phyloP scores from a whole-genome alignment of 2,797 vertebrate species.

The Scleropages formosus region DNA sequence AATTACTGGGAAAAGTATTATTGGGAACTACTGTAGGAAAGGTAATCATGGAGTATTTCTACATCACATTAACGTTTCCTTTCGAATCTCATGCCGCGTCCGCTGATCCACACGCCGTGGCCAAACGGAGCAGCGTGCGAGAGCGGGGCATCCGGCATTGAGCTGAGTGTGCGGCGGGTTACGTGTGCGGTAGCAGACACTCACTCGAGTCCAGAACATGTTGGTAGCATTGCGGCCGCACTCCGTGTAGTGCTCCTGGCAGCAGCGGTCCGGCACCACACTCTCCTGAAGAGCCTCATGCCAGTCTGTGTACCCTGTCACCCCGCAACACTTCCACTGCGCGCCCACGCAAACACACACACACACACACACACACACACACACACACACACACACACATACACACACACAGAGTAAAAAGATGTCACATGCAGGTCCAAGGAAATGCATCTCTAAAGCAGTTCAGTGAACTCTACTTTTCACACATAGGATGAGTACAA shows the following conservation, averaged over 20 bases:
- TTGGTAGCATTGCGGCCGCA: constrained; percentile 86
- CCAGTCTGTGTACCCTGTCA: constrained; percentile 84
- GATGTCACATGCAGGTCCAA: not conserved
- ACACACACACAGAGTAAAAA: not conserved
- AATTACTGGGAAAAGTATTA: no score
- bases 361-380: no score
- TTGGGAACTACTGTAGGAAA: no score
- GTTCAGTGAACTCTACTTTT: not conserved
- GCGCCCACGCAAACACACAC: not conserved
- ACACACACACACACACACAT: not conserved
- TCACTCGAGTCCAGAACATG: constrained; percentile 82
- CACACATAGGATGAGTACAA: not conserved
- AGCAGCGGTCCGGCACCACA: constrained; percentile 88
- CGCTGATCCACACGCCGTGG: no score
- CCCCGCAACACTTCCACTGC: constrained; percentile 93
- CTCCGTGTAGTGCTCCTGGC: constrained; percentile 78
- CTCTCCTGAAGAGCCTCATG: constrained; percentile 79
- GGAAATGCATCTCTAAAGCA: not conserved
- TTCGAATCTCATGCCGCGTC: not conserved
- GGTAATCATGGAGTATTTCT: no score
- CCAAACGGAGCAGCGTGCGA: no score
- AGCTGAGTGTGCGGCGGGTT: no score
- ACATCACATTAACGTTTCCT: no score
- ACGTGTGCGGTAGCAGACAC: constrained; percentile 1
- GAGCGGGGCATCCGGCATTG: no score